Evolutionary conservation across 2,113 vertebrate genomes (phyloP).

Genomic region (Pyrgilauda ruficollis): DNA sequence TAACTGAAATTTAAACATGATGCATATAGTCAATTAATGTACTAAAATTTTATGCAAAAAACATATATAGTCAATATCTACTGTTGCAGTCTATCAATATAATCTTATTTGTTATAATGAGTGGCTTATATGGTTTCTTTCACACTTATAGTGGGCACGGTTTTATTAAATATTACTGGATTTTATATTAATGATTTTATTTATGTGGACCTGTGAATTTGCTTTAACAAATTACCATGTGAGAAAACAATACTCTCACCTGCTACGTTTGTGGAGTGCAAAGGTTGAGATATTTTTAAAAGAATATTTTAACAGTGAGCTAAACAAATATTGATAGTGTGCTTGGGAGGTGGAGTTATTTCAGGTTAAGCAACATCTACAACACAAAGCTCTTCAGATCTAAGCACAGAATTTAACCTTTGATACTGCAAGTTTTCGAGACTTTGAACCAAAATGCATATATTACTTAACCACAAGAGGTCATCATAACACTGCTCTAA

Average conservation of each 20-base stretch:
- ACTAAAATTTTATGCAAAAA: background rate
- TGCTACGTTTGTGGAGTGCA: background rate
- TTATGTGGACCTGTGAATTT: background rate
- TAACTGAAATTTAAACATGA: background rate
- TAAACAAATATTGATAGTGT: background rate
- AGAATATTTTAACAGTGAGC: background rate
- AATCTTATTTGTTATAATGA: background rate
- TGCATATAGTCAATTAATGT: background rate
- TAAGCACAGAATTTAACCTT: background rate
- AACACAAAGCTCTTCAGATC: background rate
- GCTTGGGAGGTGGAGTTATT: background rate
- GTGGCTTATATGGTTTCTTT: background rate
- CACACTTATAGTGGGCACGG: background rate
- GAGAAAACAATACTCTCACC: background rate
- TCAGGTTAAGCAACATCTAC: background rate
- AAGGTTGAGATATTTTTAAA: conserved; percentile 31
- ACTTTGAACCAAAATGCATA: background rate
- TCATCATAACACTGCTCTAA: conserved; percentile 19
- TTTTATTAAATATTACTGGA: background rate
- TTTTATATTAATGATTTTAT: background rate
- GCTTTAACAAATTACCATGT: background rate
- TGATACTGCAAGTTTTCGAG: background rate
- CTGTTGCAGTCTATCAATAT: background rate
- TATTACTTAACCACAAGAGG: conserved; percentile 60
- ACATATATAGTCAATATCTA: background rate